These are phyloP conservation scores for Drosophila yakuba DNA, from an alignment of 1,140 invertebrate genomes.

Conservation along the genomic window DNA sequence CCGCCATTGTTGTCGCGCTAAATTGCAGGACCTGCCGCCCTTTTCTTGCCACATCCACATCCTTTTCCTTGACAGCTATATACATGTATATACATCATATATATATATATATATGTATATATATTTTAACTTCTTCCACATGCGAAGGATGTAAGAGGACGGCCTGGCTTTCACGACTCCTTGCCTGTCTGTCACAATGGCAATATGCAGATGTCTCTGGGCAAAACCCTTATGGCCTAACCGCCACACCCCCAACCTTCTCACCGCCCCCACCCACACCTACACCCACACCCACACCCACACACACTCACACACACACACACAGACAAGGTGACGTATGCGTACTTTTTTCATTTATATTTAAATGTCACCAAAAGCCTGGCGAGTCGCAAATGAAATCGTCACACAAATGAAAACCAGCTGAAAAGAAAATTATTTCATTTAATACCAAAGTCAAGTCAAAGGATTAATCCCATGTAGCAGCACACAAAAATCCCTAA, in stretches of 20 bases:
- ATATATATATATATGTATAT: neutral
- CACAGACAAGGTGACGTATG: constrained; percentile 39
- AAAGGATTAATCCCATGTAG: neutral
- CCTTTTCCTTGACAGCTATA: neutral
- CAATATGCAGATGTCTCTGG: constrained; percentile 65
- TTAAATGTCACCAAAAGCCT: constrained; percentile 61
- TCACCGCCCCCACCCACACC: neutral
- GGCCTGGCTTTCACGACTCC: constrained; percentile 36
- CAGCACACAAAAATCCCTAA: neutral
- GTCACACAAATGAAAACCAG: neutral
- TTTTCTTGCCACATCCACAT: neutral
- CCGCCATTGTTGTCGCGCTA: constrained; percentile 64
- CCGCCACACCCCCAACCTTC: neutral
- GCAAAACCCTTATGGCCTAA: constrained; percentile 36
- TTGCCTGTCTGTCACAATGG: constrained; percentile 62
- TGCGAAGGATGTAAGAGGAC: neutral
- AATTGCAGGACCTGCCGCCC: constrained; percentile 38
- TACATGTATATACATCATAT: no score
- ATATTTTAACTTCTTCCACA: constrained; percentile 24
- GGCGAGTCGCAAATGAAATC: constrained; percentile 24
- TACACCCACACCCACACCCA: neutral
- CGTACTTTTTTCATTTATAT: constrained; percentile 79
- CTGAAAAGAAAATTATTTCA: constrained; percentile 22
- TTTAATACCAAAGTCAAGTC: neutral
- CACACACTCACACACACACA: neutral